Evolutionary conservation across 2,113 vertebrate genomes (phyloP).

Genomic region (Ceratotherium simum): DNA sequence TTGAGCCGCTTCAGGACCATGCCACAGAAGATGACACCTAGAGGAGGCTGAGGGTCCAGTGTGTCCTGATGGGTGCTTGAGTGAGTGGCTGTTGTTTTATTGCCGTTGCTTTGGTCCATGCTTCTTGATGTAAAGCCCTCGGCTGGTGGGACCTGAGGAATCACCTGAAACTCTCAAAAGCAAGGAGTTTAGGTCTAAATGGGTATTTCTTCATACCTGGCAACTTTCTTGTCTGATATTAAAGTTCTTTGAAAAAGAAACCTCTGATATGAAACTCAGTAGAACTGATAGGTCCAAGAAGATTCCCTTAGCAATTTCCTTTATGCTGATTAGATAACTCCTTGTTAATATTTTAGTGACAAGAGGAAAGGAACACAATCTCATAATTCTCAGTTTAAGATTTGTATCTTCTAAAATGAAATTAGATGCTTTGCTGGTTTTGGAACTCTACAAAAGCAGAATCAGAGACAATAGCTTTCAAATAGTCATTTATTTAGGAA

Average conservation of each 20-base stretch:
- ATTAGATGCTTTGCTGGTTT: neutral
- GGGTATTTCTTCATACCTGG: neutral
- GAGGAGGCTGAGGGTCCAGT: neutral
- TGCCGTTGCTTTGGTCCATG: neutral
- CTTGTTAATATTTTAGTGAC: neutral
- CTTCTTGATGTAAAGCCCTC: neutral
- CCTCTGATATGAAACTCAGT: neutral
- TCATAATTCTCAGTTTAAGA: neutral
- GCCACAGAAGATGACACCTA: neutral
- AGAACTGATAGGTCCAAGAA: neutral
- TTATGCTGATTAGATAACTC: neutral
- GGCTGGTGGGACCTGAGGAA: neutral
- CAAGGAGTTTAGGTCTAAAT: neutral
- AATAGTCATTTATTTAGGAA: neutral
- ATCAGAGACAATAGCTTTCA: neutral
- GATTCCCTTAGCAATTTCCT: neutral
- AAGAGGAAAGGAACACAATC: neutral
- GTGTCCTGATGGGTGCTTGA: neutral
- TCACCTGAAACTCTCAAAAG: conserved; percentile 18
- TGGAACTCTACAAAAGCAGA: neutral
- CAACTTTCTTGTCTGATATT: neutral
- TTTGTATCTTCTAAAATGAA: neutral
- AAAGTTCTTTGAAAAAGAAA: neutral
- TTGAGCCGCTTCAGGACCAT: neutral
- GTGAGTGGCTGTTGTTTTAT: neutral